phyloP scores from a whole-genome alignment of 1,140 invertebrate species.

The Proales similis region DNA sequence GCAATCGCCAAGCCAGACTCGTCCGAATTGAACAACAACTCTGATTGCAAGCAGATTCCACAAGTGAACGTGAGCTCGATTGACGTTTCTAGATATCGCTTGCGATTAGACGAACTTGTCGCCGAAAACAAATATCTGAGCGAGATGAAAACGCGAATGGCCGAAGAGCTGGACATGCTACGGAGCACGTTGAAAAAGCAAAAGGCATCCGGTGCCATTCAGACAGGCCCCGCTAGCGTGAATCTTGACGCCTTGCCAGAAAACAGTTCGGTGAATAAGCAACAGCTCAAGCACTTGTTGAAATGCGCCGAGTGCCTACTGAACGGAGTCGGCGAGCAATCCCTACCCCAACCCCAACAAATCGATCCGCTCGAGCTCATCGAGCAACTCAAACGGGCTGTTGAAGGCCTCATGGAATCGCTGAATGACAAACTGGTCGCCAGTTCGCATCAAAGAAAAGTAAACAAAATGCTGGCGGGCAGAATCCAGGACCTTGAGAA shows the following conservation, averaged over 20 bases:
- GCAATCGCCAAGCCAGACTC: too few species aligned
- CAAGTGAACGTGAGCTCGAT: too few species aligned
- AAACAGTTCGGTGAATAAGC: neutral
- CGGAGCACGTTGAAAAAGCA: constrained; percentile 6
- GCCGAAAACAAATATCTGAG: constrained; percentile 27
- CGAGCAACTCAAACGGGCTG: neutral
- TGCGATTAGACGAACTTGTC: constrained; percentile 15
- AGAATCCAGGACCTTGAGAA: constrained; percentile 12
- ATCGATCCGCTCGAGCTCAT: neutral
- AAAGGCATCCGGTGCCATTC: neutral
- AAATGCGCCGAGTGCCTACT: constrained; percentile 14
- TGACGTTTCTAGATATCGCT: too few species aligned
- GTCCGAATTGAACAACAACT: neutral
- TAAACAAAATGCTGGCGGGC: constrained; percentile 1
- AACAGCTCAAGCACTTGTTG: neutral
- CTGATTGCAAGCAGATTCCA: neutral
- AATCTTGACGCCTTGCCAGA: too few species aligned
- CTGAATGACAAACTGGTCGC: constrained; percentile 34
- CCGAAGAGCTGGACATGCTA: constrained; percentile 11
- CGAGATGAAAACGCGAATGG: neutral
- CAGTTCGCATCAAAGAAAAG: constrained; percentile 23
- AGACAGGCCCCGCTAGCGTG: too few species aligned
- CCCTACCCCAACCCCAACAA: too few species aligned
- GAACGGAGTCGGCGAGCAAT: too few species aligned
- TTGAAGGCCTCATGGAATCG: neutral